Conservation (phyloP, 53 echinoderm and acorn worm species). For the Holothuria scabra region DNA sequence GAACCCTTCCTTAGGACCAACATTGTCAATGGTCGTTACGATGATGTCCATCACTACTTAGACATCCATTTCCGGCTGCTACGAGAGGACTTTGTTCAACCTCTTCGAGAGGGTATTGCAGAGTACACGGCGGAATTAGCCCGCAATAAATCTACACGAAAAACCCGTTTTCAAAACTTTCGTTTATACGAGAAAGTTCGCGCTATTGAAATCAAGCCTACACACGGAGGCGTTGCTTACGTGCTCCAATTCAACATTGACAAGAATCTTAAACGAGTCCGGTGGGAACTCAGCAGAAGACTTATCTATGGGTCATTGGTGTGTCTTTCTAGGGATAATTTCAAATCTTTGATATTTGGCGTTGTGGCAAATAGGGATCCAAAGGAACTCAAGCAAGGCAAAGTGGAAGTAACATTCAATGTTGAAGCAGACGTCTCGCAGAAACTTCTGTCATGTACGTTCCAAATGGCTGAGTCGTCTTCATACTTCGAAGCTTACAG, state of each 20-base stretch:
- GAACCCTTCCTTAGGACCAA: constrained; percentile 48
- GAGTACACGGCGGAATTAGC: constrained; percentile 53
- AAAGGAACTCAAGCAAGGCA: constrained; percentile 57
- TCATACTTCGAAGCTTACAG: constrained; percentile 90
- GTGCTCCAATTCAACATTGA: constrained; percentile 56
- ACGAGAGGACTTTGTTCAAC: constrained; percentile 88
- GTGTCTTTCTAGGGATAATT: constrained; percentile 75
- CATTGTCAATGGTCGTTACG: constrained; percentile 53
- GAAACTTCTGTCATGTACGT: constrained; percentile 41
- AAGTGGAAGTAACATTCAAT: constrained; percentile 61
- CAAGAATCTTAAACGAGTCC: constrained; percentile 6
- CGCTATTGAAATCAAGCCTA: constrained; percentile 36
- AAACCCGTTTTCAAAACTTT: constrained; percentile 59
- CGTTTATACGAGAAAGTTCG: constrained; percentile 59
- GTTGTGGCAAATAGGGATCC: constrained; percentile 71
- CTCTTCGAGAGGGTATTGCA: constrained; percentile 75
- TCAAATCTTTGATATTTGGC: constrained; percentile 63
- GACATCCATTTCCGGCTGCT: constrained; percentile 76
- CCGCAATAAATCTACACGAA: constrained; percentile 36
- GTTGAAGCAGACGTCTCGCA: constrained; percentile 16
- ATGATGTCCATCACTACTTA: constrained; percentile 64
- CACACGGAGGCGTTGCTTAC: constrained; percentile 56
- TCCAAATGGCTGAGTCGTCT: constrained; percentile 78
- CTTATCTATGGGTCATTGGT: constrained; percentile 75
- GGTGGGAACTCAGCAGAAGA: constrained; percentile 60